A percentile compares a stretch with the other conserved stretches of the same genome.
Evolutionary conservation across 2,888 invertebrate species (phyloP).

Genomic region (Eupithecia vulgata): DNA sequence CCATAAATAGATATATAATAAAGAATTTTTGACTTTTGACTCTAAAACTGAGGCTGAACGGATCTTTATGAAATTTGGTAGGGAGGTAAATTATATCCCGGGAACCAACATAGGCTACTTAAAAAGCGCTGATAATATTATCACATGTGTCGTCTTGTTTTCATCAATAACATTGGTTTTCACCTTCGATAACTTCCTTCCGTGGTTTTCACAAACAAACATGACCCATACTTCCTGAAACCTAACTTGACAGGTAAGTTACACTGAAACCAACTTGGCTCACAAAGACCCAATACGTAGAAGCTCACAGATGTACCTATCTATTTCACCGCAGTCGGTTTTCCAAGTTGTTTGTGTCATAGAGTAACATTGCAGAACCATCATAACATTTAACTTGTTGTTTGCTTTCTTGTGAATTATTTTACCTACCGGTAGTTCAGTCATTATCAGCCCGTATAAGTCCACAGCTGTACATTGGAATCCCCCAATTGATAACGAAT

Average conservation of each 20-base stretch:
- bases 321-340: slow-evolving; percentile 9
- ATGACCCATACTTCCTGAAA: not conserved
- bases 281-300: slow-evolving; percentile 1
- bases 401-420: not conserved
- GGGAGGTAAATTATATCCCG: no score
- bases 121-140: no score
- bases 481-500: no score
- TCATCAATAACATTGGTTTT: not conserved
- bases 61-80: no score
- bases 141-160: no score
- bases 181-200: not conserved
- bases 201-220: not conserved
- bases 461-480: no score
- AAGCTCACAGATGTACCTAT: not conserved
- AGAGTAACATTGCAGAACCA: slow-evolving; percentile 3
- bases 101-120: no score
- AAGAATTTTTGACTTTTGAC: no score
- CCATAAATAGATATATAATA: no score
- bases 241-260: not conserved
- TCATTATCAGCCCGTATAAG: no score
- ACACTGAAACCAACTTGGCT: slow-evolving; percentile 5
- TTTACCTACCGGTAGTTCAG: not conserved
- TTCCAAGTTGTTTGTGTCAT: slow-evolving; percentile 8
- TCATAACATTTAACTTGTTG: not conserved
- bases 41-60: no score